These are phyloP conservation scores for Mustela nigripes DNA, from an alignment of 2,113 vertebrate species.

Conservation along the genomic window DNA sequence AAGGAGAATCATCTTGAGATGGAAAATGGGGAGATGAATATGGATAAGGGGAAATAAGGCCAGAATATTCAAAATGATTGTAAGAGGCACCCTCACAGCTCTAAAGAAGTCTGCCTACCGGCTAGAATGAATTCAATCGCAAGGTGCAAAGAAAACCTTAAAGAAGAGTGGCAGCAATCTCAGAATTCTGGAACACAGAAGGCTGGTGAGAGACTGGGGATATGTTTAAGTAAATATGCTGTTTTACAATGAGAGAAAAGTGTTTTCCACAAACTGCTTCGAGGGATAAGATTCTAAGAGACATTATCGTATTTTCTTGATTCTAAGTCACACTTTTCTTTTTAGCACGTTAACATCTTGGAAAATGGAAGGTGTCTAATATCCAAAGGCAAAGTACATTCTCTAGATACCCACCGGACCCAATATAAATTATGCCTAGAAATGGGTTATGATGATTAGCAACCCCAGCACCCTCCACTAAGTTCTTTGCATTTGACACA, in stretches of 20 bases:
- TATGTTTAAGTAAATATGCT: background rate
- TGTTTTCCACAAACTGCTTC: background rate
- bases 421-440: background rate
- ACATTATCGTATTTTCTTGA: background rate
- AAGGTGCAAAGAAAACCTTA: background rate
- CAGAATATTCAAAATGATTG: background rate
- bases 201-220: background rate
- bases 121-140: background rate
- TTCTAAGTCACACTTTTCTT: conserved; percentile 15
- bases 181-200: background rate
- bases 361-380: background rate
- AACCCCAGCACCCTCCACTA: background rate
- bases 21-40: background rate
- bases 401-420: background rate
- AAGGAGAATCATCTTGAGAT: conserved; percentile 13
- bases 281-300: background rate
- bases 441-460: background rate
- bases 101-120: background rate
- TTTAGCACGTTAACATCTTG: conserved; percentile 21
- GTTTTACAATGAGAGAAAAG: background rate
- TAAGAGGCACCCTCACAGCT: background rate
- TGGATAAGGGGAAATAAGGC: background rate
- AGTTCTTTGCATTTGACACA: background rate
- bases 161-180: background rate
- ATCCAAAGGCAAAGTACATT: background rate